Base-by-base conservation (phyloP, 2,888 invertebrate species). In the Seira musarum region DNA sequence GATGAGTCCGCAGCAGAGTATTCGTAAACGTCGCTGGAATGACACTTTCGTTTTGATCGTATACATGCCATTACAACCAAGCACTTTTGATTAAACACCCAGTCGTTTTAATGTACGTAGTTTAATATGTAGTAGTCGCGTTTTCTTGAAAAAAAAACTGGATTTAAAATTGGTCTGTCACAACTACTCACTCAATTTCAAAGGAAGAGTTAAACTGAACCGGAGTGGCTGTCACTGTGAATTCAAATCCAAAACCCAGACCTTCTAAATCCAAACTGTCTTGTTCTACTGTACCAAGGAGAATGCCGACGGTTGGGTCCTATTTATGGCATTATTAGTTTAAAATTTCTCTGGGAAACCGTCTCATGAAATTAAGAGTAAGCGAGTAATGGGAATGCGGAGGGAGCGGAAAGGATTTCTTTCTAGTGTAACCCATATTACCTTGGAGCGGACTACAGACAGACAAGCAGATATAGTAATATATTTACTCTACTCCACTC, bases 21-120 rank as follows among this genome's bases (percentile, higher is more conserved):
- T n/a, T n/a, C n/a, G n/a, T n/a, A n/a, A 22, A 83, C 84, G 25
- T 84, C 84, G 5, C 46, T 70, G 0, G 82, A 83, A 17, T 83
- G 82, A 17, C 74, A 65, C 49, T 74, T 83, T 46, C 80, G 57
- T 57, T 81, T 81, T 2, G 84, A 84, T 10, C 82, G 75, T 30
- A 84, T 81, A 46, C 84, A 84, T 6, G 82, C 61, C 82, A 82
- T 82, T 30, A 24, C 30, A 13, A n/a, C n/a, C n/a, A n/a, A n/a
- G n/a, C n/a, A n/a, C n/a, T n/a, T n/a, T n/a, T n/a, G n/a, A n/a
- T n/a, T n/a, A n/a, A n/a, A n/a, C n/a, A n/a, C n/a, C n/a, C n/a
- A n/a, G n/a, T n/a, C n/a, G n/a, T n/a, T n/a, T n/a, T n/a, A n/a
- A n/a, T n/a, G n/a, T n/a, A n/a, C n/a, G n/a, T n/a, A n/a, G n/a